Base-by-base conservation (phyloP, 1,140 invertebrate genomes). In the Triops cancriformis region DNA sequence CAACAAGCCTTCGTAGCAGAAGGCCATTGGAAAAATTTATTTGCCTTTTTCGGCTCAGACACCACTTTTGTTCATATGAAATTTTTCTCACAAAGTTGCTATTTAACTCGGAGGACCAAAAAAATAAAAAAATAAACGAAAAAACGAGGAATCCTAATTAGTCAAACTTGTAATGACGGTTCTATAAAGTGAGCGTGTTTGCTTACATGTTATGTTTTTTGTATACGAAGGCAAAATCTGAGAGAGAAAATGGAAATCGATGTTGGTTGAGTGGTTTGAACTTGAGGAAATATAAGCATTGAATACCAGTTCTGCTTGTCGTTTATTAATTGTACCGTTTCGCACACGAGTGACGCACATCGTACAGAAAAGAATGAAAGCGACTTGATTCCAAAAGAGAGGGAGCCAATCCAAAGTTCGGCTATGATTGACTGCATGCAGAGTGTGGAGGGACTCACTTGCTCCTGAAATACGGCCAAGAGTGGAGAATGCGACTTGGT, bases 1-100 rank as follows among this genome's bases (percentile, higher is more conserved):
- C 80, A 78, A 80, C 18, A 79, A 64, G 23, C 51, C 51, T 64
- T 64, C 51, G 1, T 64, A 23, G 7, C 7, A 37, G 7, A 37
- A 37, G 31, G 31, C 31, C n/a, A 7, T 37, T 7, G 31, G 31
- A 37, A 37, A 2, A 37, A 37, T 37, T 37, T 37, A 2, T 37
- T 2, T 37, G 31, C 73, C 9, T 74, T 23, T 9, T 28, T 41
- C 23, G 6, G 18, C 18, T 74, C 27, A n/a, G 26, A 23, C 5
- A 28, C 42, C n/a, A 0, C 31, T 45, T 76, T 76, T 42, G 26
- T 26, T 76, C 11, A 26, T 43, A 41, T 11, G 12, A 9, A 76
- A 43, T 41, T 74, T 31, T 3, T 14, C 23, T 7, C 7, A 74
- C 18, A 74, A 9, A 74, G 14, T 64, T 64, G 18, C 0, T 64